Evolutionary conservation across 2,888 invertebrate genomes (phyloP), one percentile per base, ranked within the genome.

Genomic region (Galeopsomyia nigrocyanea): DNA sequence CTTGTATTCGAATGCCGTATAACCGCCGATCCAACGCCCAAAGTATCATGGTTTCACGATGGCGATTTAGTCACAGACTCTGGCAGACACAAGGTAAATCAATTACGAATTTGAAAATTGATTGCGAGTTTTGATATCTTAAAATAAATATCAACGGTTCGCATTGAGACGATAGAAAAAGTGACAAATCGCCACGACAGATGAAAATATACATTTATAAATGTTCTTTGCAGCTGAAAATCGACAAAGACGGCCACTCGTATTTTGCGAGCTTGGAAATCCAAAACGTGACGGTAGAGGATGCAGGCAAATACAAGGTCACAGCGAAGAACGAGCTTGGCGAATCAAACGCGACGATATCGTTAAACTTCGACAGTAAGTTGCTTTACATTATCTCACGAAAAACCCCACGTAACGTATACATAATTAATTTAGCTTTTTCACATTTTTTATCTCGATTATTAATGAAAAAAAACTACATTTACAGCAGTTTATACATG

Each of bases 291-390:
- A 96, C 96, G 77, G 96, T 97, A 83, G 97, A 97, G 90, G 97
- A 97, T 90, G 97, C 97, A 88, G 97, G 97, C 86, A 97, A 97
- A 90, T 97, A 97, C 89, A 94, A 96, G 90, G 96, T 97, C 83
- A 96, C 95, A 83, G 97, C 97, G 83, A 98, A 98, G 90, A 98
- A 97, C 90, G 96, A 97, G 89, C 92, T 97, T 83, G 98, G 98
- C 87, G 98, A 98, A 88, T 96, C 96, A 87, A 97, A 97, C 88
- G 97, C 97, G 76, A 97, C 97, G 77, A 96, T 97, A 88, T 97
- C 97, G 89, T 92, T 98, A 83, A 98, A 98, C 90, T 97, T 98
- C 90, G 97, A 97, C 92, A 97, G 98, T 98, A 91, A 95, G 96
- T 94, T 64, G 63, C 58, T 56, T 16, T 46, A n/a, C 5, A 13